A percentile compares a stretch with the other conserved stretches of the same genome.
Evolutionary conservation across 2,113 vertebrate species (phyloP).

Genomic region (Dipodomys ordii): DNA sequence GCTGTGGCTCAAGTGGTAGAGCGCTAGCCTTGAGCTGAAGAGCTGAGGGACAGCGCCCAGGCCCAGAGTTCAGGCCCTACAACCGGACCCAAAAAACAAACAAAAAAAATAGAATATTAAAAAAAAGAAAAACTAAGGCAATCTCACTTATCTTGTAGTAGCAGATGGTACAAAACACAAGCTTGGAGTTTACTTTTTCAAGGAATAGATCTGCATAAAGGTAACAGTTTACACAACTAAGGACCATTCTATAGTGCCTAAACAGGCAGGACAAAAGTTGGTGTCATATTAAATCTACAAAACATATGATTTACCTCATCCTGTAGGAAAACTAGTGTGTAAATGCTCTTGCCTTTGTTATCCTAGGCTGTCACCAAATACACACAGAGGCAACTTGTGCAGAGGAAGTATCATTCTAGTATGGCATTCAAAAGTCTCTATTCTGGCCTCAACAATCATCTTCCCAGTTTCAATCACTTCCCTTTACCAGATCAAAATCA

Average conservation of each 20-base stretch:
- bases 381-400: neutral
- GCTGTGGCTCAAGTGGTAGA: too few species aligned
- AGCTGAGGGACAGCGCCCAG: too few species aligned
- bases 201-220: constrained; percentile 19
- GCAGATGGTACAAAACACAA: constrained; percentile 41
- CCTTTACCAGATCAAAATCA: neutral
- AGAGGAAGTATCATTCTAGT: neutral
- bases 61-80: too few species aligned
- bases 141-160: constrained; percentile 28
- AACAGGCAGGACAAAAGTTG: neutral
- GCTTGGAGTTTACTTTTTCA: neutral
- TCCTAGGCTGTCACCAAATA: neutral
- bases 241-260: neutral
- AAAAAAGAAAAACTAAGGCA: constrained; percentile 8
- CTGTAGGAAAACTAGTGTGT: neutral
- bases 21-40: too few species aligned
- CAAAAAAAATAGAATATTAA: too few species aligned
- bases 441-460: neutral
- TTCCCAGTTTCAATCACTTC: neutral
- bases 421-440: neutral
- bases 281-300: constrained; percentile 21
- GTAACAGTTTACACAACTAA: constrained; percentile 10
- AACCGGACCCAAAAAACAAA: too few species aligned
- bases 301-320: neutral
- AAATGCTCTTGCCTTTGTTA: constrained; percentile 17